Evolutionary conservation across 2,888 invertebrate genomes (phyloP).

Genomic region (Epirrhoe alternata): DNA sequence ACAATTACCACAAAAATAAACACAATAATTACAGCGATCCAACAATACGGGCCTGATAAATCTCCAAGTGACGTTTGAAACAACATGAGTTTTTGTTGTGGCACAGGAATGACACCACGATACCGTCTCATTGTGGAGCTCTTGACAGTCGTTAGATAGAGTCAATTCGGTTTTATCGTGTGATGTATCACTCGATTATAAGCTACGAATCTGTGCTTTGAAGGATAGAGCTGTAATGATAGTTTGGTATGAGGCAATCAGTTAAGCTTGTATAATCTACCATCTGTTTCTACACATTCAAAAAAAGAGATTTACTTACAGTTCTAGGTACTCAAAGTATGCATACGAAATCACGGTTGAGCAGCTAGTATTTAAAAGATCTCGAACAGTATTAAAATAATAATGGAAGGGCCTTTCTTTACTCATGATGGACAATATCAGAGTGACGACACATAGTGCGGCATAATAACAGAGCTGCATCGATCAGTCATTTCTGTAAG

Average conservation of each 20-base stretch:
- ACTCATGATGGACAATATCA: constrained; percentile 39
- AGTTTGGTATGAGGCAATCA: constrained; percentile 29
- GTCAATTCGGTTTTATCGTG: constrained; percentile 58
- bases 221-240: constrained; percentile 48
- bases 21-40: constrained; percentile 37
- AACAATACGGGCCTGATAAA: constrained; percentile 35
- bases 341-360: no score
- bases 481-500: constrained; percentile 75
- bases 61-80: constrained; percentile 35
- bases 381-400: no score
- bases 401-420: constrained; percentile 2
- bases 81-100: constrained; percentile 45
- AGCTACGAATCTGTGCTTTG: constrained; percentile 41
- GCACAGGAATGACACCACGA: constrained; percentile 43
- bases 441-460: constrained; percentile 47
- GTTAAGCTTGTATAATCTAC: background rate
- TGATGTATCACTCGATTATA: constrained; percentile 52
- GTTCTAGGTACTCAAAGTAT: no score
- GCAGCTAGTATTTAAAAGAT: no score
- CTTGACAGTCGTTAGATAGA: constrained; percentile 62
- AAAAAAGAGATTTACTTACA: no score
- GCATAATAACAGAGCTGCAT: constrained; percentile 55
- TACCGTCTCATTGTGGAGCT: constrained; percentile 42
- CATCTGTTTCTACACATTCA: no score
- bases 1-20: constrained; percentile 33